Base-by-base conservation (phyloP, 2,888 invertebrate species). In the Oligia strigilis region DNA sequence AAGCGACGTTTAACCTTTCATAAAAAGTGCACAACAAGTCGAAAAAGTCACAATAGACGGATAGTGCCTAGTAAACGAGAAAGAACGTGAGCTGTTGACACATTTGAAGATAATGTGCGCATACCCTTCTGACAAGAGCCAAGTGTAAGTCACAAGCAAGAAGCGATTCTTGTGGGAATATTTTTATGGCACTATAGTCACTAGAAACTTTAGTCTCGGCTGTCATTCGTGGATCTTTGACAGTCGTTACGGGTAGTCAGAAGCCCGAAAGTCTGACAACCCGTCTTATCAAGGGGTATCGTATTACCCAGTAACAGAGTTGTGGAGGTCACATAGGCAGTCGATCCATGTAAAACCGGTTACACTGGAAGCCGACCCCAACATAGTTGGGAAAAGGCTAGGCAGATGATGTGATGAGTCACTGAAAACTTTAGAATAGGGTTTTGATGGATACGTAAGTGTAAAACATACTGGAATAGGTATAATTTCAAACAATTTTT, bases 71-170 rank as follows among this genome's bases (percentile, higher is more conserved):
- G 94, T 94, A 93, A 93, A 94, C 93, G 94, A 94, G 94, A 93
- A 94, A 94, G 93, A 93, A 93, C 94, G 95, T 94, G 94, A 95
- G 94, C 94, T 93, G 96, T 95, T 96, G 96, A 96, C 97, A 96
- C 96, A 96, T 96, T 96, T 95, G 96, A 96, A 96, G 96, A 96
- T 96, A 96, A 96, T 96, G 95, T 94, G 95, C 94, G 93, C 95
- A 95, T 95, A 95, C 95, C 93, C 94, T 92, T 93, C 91, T 92
- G 92, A 89, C 89, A 83, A 84, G 84, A 72, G 85, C 49, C 29
- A 85, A 91, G 91, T 85, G 62, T 78, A 93, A 92, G 88, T 81
- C 49, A 86, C 9, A 83, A 89, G 84, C 79, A 40, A 2, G 17
- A 11, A 72, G 55, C 60, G 40, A 17, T 65, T 58, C 0, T 60